Base-by-base conservation (phyloP, 2,113 vertebrate genomes). In the Parotia lawesii region DNA sequence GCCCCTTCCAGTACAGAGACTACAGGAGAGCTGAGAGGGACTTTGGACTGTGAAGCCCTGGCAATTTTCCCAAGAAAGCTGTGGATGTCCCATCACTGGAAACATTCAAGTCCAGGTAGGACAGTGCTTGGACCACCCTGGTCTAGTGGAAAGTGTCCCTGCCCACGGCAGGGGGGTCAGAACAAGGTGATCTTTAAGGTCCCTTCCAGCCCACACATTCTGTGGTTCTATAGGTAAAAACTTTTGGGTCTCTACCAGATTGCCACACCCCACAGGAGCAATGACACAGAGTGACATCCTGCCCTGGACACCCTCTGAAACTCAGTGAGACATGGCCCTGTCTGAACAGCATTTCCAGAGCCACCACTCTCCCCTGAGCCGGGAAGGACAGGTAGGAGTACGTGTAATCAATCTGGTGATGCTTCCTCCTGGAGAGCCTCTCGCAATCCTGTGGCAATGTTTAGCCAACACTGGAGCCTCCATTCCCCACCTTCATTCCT, bases 351-450 rank as follows among this genome's bases (percentile, higher is more conserved):
- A 5, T 60, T 70, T 66, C 70, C 5, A 5, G 35, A 29, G 69
- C 60, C 44, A 9, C 21, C 47, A 5, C 0, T 0, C 11, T 35
- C 8, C 37, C 31, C 11, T 11, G 2, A 1, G 0, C 28, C 1
- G 2, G 57, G 50, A 40, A 70, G 58, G 62, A 73, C 22, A 2
- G 16, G 29, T 31, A 12, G 80, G 50, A 71, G 25, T 5, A 1
- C 3, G 2, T 15, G 37, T 44, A 40, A 23, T 23, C 71, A 14
- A 0, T 2, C 6, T n/a, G 31, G 37, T 0, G 11, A 15, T 1
- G 16, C 66, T 85, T 75, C 78, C 85, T 38, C 35, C 20, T 15
- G 66, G 37, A 13, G 9, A 2, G 61, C 29, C 0, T 10, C 85
- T 66, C 11, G 0, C 16, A 5, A 1, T 8, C 65, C 89, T 13